Percentiles rank a stretch among this genome's conserved stretches.
phyloP scores from a whole-genome alignment of 2,797 vertebrate genomes.

The Pseudomugil tenellus region DNA sequence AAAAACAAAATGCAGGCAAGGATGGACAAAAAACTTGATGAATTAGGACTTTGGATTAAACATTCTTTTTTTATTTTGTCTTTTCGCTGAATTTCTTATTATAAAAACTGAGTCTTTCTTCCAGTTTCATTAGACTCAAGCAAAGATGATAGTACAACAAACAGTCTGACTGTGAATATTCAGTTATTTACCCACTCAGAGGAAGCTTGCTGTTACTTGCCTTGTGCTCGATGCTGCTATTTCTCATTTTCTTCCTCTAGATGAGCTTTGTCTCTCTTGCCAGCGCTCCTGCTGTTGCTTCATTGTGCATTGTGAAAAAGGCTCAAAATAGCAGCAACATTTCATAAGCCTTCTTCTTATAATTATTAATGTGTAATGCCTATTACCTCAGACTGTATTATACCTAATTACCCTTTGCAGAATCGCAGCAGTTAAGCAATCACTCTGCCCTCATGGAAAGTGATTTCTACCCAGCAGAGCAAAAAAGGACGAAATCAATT shows the following conservation, averaged over 20 bases:
- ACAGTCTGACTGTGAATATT: conserved; percentile 29
- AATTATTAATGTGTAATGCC: conserved; percentile 51
- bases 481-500: conserved; percentile 65
- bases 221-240: conserved; percentile 26
- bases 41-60: not conserved
- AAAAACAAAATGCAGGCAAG: no score
- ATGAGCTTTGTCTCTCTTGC: conserved; percentile 21
- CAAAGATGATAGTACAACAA: conserved; percentile 26
- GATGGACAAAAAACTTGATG: no score
- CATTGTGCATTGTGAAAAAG: conserved; percentile 32
- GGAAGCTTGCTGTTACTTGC: conserved; percentile 38
- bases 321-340: conserved; percentile 50
- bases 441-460: conserved; percentile 39
- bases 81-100: not conserved
- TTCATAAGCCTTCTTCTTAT: conserved; percentile 54
- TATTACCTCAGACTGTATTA: conserved; percentile 60
- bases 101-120: not conserved
- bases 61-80: not conserved
- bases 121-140: conserved; percentile 7
- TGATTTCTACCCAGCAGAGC: conserved; percentile 55
- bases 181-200: conserved; percentile 37
- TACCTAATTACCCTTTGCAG: conserved; percentile 62
- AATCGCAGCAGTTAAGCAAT: conserved; percentile 59
- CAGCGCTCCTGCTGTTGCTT: conserved; percentile 25
- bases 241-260: conserved; percentile 29